Conservation (phyloP, 1,140 invertebrate species). For the Tetragnatha versicolor region DNA sequence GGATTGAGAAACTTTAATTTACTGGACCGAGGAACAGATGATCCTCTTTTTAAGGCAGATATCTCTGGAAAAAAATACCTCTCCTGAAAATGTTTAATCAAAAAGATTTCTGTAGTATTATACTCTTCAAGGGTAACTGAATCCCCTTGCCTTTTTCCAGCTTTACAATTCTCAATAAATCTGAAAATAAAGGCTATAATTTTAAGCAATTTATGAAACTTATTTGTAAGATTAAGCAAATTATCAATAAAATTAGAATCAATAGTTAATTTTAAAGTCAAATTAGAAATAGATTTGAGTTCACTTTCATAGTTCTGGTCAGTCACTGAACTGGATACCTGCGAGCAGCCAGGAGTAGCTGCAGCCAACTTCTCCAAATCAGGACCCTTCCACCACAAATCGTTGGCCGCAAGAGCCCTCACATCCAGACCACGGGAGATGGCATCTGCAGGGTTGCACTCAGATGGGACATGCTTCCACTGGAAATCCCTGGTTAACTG, state of each 20-base stretch:
- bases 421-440: background rate
- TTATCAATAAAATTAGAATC: background rate
- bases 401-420: background rate
- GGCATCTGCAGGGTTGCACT: too few relatives aligned
- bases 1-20: constrained; percentile 56
- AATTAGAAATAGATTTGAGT: background rate
- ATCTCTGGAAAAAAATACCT: background rate
- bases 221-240: background rate
- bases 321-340: too few relatives aligned
- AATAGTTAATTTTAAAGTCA: constrained; percentile 3
- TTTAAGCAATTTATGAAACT: background rate
- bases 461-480: too few relatives aligned
- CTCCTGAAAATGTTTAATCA: background rate
- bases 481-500: background rate
- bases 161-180: background rate
- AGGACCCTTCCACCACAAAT: background rate
- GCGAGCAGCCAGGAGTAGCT: background rate
- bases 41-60: background rate
- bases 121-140: background rate
- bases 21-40: background rate
- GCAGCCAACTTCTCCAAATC: background rate
- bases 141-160: background rate
- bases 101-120: background rate
- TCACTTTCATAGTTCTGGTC: background rate
- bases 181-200: constrained; percentile 1